A percentile compares a stretch with the other conserved stretches of the same genome.
phyloP scores from a whole-genome alignment of 2,797 vertebrate species.

The Sciurus carolinensis region DNA sequence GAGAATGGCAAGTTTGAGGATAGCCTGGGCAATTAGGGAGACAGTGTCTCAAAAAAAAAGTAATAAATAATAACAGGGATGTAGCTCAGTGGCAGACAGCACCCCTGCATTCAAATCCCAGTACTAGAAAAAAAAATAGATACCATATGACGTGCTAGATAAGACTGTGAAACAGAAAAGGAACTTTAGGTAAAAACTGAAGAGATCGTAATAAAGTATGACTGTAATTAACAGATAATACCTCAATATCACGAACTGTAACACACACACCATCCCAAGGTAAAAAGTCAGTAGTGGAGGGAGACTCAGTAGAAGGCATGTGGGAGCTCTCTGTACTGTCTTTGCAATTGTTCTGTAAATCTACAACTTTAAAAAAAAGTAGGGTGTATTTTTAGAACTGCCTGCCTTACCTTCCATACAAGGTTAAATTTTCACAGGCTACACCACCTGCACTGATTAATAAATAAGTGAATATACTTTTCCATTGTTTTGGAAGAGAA shows the following conservation, averaged over 20 bases:
- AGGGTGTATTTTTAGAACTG: background rate
- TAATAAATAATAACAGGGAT: no score
- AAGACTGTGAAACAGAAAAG: background rate
- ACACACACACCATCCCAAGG: background rate
- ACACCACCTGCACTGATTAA: background rate
- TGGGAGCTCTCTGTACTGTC: background rate
- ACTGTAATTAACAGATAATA: background rate
- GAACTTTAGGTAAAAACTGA: background rate
- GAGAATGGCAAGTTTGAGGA: no score
- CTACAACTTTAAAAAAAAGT: background rate
- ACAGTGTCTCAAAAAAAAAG: no score
- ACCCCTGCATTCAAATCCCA: no score
- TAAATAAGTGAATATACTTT: constrained; percentile 64
- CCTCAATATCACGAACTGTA: background rate
- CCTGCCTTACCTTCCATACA: background rate
- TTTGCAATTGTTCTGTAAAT: background rate
- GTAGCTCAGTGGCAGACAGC: no score
- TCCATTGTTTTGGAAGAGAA: constrained; percentile 57
- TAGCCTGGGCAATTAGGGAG: no score
- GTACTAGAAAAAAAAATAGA: no score
- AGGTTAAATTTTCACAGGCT: background rate
- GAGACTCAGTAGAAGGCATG: background rate
- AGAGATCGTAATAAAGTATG: background rate
- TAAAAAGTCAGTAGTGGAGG: background rate
- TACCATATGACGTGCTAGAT: background rate